Conservation (phyloP, 2,797 vertebrate genomes). For the Columba guinea region DNA sequence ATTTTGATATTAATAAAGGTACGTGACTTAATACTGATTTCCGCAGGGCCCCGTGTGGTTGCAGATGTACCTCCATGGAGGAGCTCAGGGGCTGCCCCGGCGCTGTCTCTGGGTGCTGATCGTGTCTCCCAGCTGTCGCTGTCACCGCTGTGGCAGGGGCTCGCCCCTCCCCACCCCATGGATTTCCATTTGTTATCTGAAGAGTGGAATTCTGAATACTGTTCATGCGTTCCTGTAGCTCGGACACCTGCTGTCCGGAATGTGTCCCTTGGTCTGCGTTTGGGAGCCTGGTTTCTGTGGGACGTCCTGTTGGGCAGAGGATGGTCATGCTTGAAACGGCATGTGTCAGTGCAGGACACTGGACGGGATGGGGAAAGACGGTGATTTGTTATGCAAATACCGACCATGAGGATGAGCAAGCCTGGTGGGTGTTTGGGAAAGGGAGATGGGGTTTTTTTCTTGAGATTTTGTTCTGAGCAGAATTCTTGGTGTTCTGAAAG, state of each 20-base stretch:
- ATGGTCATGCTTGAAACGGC: background rate
- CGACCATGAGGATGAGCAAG: background rate
- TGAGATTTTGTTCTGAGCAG: background rate
- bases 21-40: background rate
- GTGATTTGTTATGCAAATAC: accelerated
- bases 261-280: background rate
- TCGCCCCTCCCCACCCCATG: background rate
- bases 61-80: background rate
- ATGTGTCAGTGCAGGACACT: too few species aligned
- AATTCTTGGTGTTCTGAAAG: background rate
- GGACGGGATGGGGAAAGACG: background rate
- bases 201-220: background rate
- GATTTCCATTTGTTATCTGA: background rate
- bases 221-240: background rate
- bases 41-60: background rate
- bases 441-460: background rate
- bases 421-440: background rate
- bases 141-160: background rate
- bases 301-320: background rate
- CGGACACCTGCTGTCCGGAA: background rate
- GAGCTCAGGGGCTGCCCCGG: background rate
- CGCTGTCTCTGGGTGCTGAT: background rate
- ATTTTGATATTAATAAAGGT: background rate
- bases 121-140: background rate
- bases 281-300: background rate